A percentile compares a stretch with the other conserved stretches of the same genome.
phyloP scores from a whole-genome alignment of 1,140 invertebrate genomes.

The Nephotettix cincticeps region DNA sequence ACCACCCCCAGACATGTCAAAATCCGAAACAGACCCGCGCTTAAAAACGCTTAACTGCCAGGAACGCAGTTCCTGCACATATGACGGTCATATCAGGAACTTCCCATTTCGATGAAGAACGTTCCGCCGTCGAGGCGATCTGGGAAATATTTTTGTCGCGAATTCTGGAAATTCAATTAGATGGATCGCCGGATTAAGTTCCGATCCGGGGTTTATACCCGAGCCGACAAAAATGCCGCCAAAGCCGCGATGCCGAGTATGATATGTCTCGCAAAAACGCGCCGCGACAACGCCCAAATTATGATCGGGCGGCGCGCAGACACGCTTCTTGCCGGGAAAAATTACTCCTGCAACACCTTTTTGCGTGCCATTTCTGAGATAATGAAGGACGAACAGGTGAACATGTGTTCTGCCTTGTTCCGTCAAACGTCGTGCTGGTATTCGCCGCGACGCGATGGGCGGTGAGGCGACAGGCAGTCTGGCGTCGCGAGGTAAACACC shows the following conservation, averaged over 20 bases:
- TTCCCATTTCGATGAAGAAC: constrained; percentile 7
- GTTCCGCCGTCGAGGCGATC: background rate
- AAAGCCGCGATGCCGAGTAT: background rate
- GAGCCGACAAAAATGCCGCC: constrained; percentile 2
- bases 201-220: constrained; percentile 5
- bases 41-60: too few relatives aligned
- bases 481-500: too few relatives aligned
- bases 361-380: constrained; percentile 11
- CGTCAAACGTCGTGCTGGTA: background rate
- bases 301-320: background rate
- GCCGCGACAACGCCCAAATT: constrained; percentile 8
- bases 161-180: constrained; percentile 22
- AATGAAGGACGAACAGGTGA: background rate
- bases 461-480: too few relatives aligned
- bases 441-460: too few relatives aligned
- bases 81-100: background rate
- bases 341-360: constrained; percentile 19
- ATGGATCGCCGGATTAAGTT: constrained; percentile 22
- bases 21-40: too few relatives aligned
- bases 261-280: background rate
- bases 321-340: constrained; percentile 8
- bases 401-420: constrained; percentile 10
- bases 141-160: constrained; percentile 12
- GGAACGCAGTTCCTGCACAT: too few relatives aligned
- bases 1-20: too few relatives aligned